Evolutionary conservation across 2,797 vertebrate genomes (phyloP), one percentile per base, ranked within the genome.

Genomic region (Eulemur coronatus): DNA sequence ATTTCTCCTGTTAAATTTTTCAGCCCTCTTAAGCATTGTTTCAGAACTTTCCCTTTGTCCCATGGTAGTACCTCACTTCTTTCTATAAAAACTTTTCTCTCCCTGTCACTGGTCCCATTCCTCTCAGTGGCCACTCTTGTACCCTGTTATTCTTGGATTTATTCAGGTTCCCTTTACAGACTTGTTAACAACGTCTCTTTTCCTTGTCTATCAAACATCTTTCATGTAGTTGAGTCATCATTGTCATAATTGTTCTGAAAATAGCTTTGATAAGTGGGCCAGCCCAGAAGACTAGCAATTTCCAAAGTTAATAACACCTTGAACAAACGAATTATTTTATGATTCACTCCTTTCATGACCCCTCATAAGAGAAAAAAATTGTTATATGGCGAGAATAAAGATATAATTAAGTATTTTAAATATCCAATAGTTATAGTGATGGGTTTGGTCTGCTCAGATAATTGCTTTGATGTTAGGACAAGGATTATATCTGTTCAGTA

Each of bases 241-340:
- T 52, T 89, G 57, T 80, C 59, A 76, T 96, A 95, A 97, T 72
- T 85, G 61, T 67, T 91, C 89, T 93, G 76, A 93, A 96, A 94
- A 94, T 59, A 93, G 70, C 84, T 59, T 69, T 87, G 95, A 59
- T 81, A 79, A 89, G 50, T 85, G 63, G 59, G 38, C 78, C 73
- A 89, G 41, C 61, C 95, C 43, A 87, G 82, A 91, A 94, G 48
- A 78, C 38, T 33, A 97, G 94, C 91, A 93, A n/a, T 89, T 96
- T 94, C 89, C 89, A 76, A 46, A 65, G 79, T 35, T 95, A 96
- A 82, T 96, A 79, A 93, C 59, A 95, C 89, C 91, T 91, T 96
- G 38, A 85, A 76, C 96, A 96, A 97, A 97, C 80, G 88, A 90
- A 96, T 96, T 81, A 94, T 86, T 94, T 95, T 94, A 90, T 97